Base-by-base conservation (phyloP, 2,888 invertebrate species). In the Embidobia sp. region DNA sequence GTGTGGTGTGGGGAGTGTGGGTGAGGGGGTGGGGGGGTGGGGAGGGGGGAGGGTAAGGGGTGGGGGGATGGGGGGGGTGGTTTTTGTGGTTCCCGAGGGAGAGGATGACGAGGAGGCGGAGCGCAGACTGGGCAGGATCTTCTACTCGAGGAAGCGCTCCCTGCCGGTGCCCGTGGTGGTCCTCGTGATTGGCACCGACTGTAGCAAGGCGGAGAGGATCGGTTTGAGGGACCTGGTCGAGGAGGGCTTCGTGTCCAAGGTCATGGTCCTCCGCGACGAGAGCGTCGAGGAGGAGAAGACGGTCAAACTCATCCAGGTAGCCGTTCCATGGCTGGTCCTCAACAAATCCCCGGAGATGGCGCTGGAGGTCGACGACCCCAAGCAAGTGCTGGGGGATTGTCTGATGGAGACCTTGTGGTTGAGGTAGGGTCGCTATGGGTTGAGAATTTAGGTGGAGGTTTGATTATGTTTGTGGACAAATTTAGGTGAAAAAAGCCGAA, bases 51-150 rank as follows among this genome's bases (percentile, higher is more conserved):
- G n/a, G n/a, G n/a, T n/a, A n/a, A n/a, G n/a, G n/a, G n/a, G n/a
- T n/a, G n/a, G n/a, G n/a, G 89, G 89, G 1, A 82, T 81, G n/a
- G 88, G 89, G 48, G 89, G 82, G 13, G 69, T 89, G 6, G 69
- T 89, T 1, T 86, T 89, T 48, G 77, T 89, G 1, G 82, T 83
- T 0, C 78, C 81, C 2, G 73, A 82, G 16, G 78, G 80, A n/a
- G 88, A 89, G 55, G 80, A 85, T 7, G 15, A 63, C 5, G 81
- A 80, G 10, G 63, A 51, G 1, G 73, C 87, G 1, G 79, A 78
- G 0, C 82, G 79, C 48, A 85, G 89, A 33, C 79, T 90, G 29
- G 86, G 81, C 7, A 86, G 79, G 31, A 84, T 84, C 22, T 78
- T 89, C 18, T 59, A 86, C 7, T 84, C 86, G 1, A 83, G 85